A percentile compares a stretch with the other conserved stretches of the same genome.
These are phyloP conservation scores for Chascanopsetta lugubris DNA, from an alignment of 2,113 vertebrate genomes.

Conservation along the genomic window DNA sequence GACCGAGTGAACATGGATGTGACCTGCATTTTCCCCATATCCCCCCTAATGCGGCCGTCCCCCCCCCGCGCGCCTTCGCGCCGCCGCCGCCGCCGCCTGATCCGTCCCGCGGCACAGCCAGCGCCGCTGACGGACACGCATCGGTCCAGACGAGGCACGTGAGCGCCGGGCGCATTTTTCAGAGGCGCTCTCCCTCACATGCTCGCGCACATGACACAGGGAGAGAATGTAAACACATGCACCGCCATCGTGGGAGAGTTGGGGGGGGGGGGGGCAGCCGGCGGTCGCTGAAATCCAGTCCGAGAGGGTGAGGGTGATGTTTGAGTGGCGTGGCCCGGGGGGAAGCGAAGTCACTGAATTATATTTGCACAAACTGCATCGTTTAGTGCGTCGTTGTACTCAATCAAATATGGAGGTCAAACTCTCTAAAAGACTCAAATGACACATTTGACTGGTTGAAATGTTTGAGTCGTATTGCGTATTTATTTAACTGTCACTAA, in stretches of 20 bases:
- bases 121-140: conserved; percentile 32
- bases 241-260: conserved; percentile 9
- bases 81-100: conserved; percentile 15
- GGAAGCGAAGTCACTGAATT: no score
- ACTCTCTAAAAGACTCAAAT: no score
- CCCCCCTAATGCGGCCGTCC: conserved; percentile 12
- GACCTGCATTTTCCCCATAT: conserved; percentile 41
- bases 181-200: conserved; percentile 1
- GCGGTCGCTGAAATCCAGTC: conserved; percentile 25
- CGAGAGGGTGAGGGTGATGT: conserved; percentile 27
- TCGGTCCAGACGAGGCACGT: conserved; percentile 11
- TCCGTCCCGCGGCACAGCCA: conserved; percentile 14
- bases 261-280: not conserved
- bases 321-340: no score
- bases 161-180: conserved; percentile 31
- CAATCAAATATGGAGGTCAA: no score
- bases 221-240: conserved; percentile 38
- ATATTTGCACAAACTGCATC: no score
- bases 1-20: conserved; percentile 28
- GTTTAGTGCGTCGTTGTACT: no score
- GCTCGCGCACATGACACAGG: conserved; percentile 2
- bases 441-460: no score
- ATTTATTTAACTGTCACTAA: no score
- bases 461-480: no score
- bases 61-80: not conserved